phyloP scores from a whole-genome alignment of 2,888 invertebrate genomes.

The Bugulina stolonifera region DNA sequence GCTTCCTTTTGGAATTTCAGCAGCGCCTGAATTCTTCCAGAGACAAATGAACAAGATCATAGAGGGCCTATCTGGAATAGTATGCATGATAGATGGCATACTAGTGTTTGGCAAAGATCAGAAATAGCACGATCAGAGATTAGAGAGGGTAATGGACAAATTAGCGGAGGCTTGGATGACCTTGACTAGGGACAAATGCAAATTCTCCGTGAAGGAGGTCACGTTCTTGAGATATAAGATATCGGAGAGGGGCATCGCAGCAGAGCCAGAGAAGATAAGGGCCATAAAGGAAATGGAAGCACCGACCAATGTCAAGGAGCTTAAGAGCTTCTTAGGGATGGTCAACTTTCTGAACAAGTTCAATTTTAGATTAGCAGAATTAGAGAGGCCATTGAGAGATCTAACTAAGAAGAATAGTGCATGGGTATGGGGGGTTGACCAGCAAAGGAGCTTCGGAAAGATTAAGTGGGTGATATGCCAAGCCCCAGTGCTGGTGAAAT shows the following conservation, averaged over 20 bases:
- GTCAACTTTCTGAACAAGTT: not conserved
- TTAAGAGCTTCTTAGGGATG: not conserved
- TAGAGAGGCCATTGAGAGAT: not conserved
- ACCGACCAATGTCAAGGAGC: not conserved
- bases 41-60: not conserved
- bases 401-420: not conserved
- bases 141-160: not conserved
- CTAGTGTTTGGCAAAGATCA: not conserved
- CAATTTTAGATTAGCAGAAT: not conserved
- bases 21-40: not conserved
- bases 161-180: not conserved
- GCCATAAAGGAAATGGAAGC: not conserved
- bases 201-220: not conserved
- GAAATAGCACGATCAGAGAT: not conserved
- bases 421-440: not conserved
- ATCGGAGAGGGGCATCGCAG: not conserved
- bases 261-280: constrained; percentile 1
- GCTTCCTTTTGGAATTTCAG: not conserved
- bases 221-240: not conserved
- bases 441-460: not conserved
- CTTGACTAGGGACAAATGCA: not conserved
- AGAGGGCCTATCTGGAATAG: not conserved
- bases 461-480: not conserved
- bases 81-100: not conserved
- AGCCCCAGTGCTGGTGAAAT: not conserved